Base-by-base conservation (phyloP, 2,888 invertebrate genomes). In the Phymatocera aterrima region DNA sequence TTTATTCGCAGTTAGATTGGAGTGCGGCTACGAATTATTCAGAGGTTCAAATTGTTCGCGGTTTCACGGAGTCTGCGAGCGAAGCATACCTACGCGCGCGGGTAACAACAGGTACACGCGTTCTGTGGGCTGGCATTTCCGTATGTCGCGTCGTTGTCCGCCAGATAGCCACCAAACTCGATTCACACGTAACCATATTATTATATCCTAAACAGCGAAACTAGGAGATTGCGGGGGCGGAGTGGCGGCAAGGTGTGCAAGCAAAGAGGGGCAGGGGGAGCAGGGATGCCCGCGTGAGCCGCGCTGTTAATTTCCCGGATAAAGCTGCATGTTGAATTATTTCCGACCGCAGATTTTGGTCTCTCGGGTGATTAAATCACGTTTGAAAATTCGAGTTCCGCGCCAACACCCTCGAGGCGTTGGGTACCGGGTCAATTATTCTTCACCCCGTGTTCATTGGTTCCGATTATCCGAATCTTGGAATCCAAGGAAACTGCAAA, bases 1-100 rank as follows among this genome's bases (percentile, higher is more conserved):
- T 88, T 88, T 88, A 88, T 88, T 88, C 87, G 87, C 86, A 88
- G 88, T 88, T 87, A 88, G 88, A 88, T 88, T 86, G 88, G 87
- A 88, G 85, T 86, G 88, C 40, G 75, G 75, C 84, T 85, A 85
- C 87, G 88, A 88, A 88, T 88, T 88, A 88, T 88, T 88, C 88
- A 87, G 87, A 85, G 87, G 86, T 85, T 87, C 84, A 87, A 88
- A 88, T 88, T 88, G 88, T 88, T 88, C 86, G 88, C 83, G 88
- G 88, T 88, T 85, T 84, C 85, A 85, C 86, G 86, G 84, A 86
- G 85, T 85, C 87, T 85, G 85, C 83, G 75, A 75, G 15, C 18
- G 48, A 72, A 51, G 72, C 72, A 72, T 51, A 72, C 21, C 31
- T 4, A 43, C 72, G 31, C 21, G 72, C 15, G 6, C 18, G 60